phyloP scores from a whole-genome alignment of 2,888 invertebrate species.

The Aquatica leii region DNA sequence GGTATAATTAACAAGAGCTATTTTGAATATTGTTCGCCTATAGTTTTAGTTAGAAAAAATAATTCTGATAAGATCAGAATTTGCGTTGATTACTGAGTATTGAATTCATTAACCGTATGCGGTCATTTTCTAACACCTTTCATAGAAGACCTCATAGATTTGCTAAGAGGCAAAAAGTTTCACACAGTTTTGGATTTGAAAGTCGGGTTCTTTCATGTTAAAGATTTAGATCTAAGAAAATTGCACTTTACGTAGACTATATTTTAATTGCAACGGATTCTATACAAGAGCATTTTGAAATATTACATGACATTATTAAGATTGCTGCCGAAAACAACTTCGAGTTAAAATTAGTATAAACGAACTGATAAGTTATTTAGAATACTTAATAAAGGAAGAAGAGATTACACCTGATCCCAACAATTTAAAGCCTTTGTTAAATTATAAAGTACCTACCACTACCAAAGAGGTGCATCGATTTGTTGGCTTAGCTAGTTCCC shows the following conservation, averaged over 20 bases:
- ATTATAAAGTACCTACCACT: conserved; percentile 27
- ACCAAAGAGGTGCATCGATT: conserved; percentile 20
- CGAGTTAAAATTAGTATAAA: conserved; percentile 20
- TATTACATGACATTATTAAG: conserved; percentile 19
- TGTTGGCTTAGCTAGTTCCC: conserved; percentile 23
- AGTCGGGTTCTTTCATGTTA: too few species aligned
- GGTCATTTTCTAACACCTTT: not conserved
- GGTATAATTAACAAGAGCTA: too few species aligned
- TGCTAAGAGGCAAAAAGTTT: not conserved
- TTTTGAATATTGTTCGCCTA: too few species aligned
- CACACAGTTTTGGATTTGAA: not conserved
- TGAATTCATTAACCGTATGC: not conserved
- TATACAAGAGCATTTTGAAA: conserved; percentile 33
- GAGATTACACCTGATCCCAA: conserved; percentile 20
- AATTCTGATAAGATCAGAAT: not conserved
- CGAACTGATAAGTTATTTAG: conserved; percentile 23
- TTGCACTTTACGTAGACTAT: conserved; percentile 36
- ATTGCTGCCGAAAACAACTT: conserved; percentile 11
- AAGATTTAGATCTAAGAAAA: conserved; percentile 17
- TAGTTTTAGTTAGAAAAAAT: too few species aligned
- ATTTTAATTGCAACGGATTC: conserved; percentile 30
- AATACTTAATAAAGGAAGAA: conserved; percentile 12
- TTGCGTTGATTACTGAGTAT: not conserved
- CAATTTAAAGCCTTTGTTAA: not conserved
- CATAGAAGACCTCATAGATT: not conserved